Base-by-base conservation (phyloP, 1,140 invertebrate genomes). In the Brachionus calyciflorus region DNA sequence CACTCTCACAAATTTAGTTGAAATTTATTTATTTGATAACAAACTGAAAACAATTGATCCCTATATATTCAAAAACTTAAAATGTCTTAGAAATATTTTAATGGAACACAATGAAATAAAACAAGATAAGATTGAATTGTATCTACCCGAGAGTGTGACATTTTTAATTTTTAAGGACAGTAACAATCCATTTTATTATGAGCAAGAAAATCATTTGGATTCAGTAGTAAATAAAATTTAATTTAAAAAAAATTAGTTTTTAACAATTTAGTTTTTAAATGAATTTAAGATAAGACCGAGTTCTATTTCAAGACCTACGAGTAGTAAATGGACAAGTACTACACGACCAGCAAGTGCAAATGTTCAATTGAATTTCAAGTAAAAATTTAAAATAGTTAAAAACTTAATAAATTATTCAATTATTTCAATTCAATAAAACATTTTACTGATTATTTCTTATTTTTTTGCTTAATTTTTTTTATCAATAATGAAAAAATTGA, bases 171-270 rank as follows among this genome's bases (percentile, higher is more conserved):
- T 55, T 28, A 55, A 55, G 21, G 9, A 9, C 1, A 55, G 12
- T 55, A n/a, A n/a, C n/a, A 9, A 55, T 55, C 24, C 28, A 14
- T n/a, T 12, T 2, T 14, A 28, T 28, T 55, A 28, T 55, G 24
- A 55, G 17, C 24, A 55, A n/a, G 53, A 55, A 55, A 55, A 55
- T n/a, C 53, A 55, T 28, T 55, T 55, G 26, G 53, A 55, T 55
- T 55, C 24, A 10, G 24, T 55, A n/a, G 53, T n/a, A n/a, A n/a
- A n/a, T 55, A 55, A 19, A 24, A 55, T 12, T 55, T 24, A 14
- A 28, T 55, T 55, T 19, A 21, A n/a, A n/a, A n/a, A n/a, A n/a
- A n/a, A n/a, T n/a, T n/a, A n/a, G n/a, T n/a, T n/a, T n/a, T n/a
- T n/a, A n/a, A n/a, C n/a, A n/a, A n/a, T n/a, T n/a, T n/a, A n/a